Evolutionary conservation across 2,888 invertebrate species (phyloP), one percentile per base, ranked within the genome.

Genomic region (Eledone cirrhosa): DNA sequence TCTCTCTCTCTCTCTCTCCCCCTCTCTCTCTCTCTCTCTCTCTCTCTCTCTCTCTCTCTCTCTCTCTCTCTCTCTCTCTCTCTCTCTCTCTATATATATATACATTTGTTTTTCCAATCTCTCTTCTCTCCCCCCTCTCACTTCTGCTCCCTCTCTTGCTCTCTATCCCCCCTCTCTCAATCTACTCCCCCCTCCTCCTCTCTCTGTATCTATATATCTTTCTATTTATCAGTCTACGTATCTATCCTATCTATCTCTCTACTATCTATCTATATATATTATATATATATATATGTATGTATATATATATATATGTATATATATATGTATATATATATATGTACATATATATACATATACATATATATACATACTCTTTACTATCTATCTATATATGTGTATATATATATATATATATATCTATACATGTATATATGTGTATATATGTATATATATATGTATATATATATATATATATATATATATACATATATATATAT

Each of bases 311-410:
- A 0, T 27, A 3, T 19, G 5, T 24, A 29, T 69, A 3, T 27
- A 65, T 65, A 4, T 65, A 65, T 65, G 4, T 11, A 67, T 24
- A 24, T 67, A 67, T 29, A 24, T 67, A 67, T 67, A 67, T 67
- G 27, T 67, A 24, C 63, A 27, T 76, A 72, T 31, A 80, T 77
- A 47, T 80, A 77, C 47, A 59, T 81, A 27, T 80, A 78, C 48
- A 79, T 79, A 77, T 69, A 65, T 75, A 72, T 72, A 48, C 80
- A 80, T 74, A 80, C 63, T 0, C 8, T n/a, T 8, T n/a, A 2
- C 13, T 29, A 67, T 67, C 27, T 67, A 67, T 16, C 14, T 67
- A 67, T 67, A n/a, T 67, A 29, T 29, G 19, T 67, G 27, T 67
- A 65, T 65, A 65, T 65, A 65, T 65, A 65, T 65, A 65, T 63